A percentile compares a stretch with the other conserved stretches of the same genome.
These are phyloP conservation scores for Ennomos fuscantarius DNA, from an alignment of 2,888 invertebrate species.

Conservation along the genomic window DNA sequence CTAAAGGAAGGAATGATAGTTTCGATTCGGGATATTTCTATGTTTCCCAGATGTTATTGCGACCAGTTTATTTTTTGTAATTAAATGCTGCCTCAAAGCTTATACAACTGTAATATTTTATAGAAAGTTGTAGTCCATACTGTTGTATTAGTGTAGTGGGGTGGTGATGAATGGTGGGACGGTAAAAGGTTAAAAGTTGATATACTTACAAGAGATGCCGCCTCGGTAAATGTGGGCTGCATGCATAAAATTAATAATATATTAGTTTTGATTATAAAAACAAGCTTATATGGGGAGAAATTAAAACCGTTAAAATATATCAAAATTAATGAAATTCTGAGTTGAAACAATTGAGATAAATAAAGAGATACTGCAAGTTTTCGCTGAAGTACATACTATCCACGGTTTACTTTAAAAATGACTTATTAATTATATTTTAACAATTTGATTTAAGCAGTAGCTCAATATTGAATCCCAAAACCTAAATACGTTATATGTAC, in stretches of 20 bases:
- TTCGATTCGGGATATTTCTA: too few species aligned
- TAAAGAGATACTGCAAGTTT: neutral
- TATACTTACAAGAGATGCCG: conserved; percentile 81
- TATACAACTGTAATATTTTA: too few species aligned
- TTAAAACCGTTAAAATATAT: conserved; percentile 8
- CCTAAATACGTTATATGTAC: too few species aligned
- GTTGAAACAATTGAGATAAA: neutral
- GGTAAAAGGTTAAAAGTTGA: conserved; percentile 21
- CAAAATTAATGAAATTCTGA: neutral
- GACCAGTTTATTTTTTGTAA: too few species aligned
- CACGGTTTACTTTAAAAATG: conserved; percentile 9
- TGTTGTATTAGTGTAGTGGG: neutral
- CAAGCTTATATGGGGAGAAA: conserved; percentile 6
- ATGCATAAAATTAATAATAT: conserved; percentile 72
- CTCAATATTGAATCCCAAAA: too few species aligned
- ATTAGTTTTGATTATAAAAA: conserved; percentile 34
- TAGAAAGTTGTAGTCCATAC: neutral
- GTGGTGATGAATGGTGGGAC: too few species aligned
- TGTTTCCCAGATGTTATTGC: too few species aligned
- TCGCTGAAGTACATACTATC: neutral
- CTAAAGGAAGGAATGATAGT: too few species aligned
- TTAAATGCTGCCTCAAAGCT: too few species aligned
- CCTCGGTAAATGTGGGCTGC: conserved; percentile 84
- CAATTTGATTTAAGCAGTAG: too few species aligned
- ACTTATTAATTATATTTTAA: too few species aligned